Percentiles rank a stretch among this genome's conserved stretches.
Evolutionary conservation across 2,113 vertebrate genomes (phyloP).

Genomic region (Murina feae): DNA sequence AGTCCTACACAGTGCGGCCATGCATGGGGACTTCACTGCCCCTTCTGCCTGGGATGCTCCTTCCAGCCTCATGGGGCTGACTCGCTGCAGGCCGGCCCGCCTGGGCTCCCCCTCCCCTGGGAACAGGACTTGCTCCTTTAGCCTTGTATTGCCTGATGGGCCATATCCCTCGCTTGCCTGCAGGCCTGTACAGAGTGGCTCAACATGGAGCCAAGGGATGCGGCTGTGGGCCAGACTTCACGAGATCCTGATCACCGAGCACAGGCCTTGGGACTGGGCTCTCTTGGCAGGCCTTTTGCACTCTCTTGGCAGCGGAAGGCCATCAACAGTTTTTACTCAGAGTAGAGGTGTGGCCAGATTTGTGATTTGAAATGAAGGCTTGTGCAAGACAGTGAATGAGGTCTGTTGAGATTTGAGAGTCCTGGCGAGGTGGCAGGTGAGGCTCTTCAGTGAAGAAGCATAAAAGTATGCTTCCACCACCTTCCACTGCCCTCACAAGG

Average conservation of each 20-base stretch:
- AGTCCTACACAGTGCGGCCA: background rate
- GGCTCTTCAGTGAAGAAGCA: background rate
- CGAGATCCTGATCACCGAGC: background rate
- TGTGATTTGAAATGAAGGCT: background rate
- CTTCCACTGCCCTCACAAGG: too few species aligned
- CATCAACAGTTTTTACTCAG: too few species aligned
- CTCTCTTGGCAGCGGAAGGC: background rate
- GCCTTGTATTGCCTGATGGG: background rate
- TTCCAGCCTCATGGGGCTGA: background rate
- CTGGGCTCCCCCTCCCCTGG: background rate
- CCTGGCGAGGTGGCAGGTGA: background rate
- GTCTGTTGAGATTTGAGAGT: too few species aligned
- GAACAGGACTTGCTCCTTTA: rapidly evolving
- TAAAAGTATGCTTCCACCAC: background rate
- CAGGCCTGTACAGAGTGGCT: background rate
- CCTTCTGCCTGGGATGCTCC: background rate
- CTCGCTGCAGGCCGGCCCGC: too few species aligned
- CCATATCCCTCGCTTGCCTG: background rate
- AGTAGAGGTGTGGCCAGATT: too few species aligned
- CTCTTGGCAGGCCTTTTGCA: background rate
- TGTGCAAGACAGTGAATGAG: background rate
- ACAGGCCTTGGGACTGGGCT: background rate
- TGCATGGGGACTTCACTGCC: rapidly evolving
- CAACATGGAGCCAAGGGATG: background rate
- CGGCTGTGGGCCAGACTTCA: background rate